Evolutionary conservation across 2,797 vertebrate species (phyloP), one percentile per base, ranked within the genome.

Genomic region (Cyprinodon diabolis): DNA sequence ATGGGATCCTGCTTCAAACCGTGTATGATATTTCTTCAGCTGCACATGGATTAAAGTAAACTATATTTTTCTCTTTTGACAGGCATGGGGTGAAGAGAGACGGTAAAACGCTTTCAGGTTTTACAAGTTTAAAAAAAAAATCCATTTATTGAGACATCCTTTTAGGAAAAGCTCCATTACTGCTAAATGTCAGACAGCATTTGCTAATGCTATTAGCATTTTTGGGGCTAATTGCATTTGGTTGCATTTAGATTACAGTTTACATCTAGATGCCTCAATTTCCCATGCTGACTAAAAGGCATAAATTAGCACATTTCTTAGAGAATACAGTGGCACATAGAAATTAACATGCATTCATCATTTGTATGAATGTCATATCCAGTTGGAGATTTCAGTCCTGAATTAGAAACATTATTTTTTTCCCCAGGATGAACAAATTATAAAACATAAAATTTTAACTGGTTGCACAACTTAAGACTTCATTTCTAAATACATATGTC

Each of bases 31-130:
- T 74, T 66, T 77, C 69, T 85, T 79, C 73, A 66, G 69, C 69
- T 81, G 72, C 75, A 74, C 35, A 62, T 43, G 78, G 79, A 91
- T 90, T 87, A 90, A 87, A 84, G 77, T 73, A 84, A 89, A 85
- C 69, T 81, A 57, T 71, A 84, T 81, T 86, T 81, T 86, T 82
- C 80, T 86, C 74, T 78, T 79, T 80, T 79, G 89, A 89, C 83
- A 87, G 84, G 72, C 84, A 66, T 72, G 71, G 52, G 65, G 19
- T 52, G 68, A 71, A 80, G 78, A 85, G 81, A 84, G 74, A 78
- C 47, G 66, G 73, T 79, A 77, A 80, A 83, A 78, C 71, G 66
- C 40, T 82, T 87, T 67, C 25, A 69, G 57, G 72, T 69, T 68
- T 80, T 86, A 51, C 15, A 62, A 21, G 25, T 37, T 70, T 30